Evolutionary conservation across 2,113 vertebrate genomes (phyloP).

Genomic region (Cervus canadensis): DNA sequence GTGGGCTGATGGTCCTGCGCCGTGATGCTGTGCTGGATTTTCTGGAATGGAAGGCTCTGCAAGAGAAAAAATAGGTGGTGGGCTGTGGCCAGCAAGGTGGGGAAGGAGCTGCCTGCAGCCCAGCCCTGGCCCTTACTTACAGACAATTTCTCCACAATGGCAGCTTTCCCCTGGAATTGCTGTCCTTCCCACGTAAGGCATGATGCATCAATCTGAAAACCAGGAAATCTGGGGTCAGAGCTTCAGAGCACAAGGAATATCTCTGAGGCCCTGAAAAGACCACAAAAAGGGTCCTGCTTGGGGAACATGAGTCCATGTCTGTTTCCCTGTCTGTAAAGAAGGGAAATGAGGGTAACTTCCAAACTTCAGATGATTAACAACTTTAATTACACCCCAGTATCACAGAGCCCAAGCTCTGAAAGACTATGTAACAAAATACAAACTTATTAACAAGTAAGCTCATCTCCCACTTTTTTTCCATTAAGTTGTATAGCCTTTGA

Average conservation of each 20-base stretch:
- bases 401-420: not conserved
- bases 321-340: constrained; percentile 23
- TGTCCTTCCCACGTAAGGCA: constrained; percentile 99
- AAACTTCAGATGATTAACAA: not conserved
- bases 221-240: not conserved
- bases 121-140: constrained; percentile 82
- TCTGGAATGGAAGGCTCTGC: constrained; percentile 97
- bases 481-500: not conserved
- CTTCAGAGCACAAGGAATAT: not conserved
- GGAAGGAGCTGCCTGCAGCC: not conserved
- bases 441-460: not conserved
- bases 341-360: not conserved
- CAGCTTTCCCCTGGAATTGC: constrained; percentile 96
- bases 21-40: constrained; percentile 98
- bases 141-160: constrained; percentile 96
- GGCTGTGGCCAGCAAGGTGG: not conserved
- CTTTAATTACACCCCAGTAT: not conserved
- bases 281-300: not conserved
- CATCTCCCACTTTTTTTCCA: constrained; percentile 7
- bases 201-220: constrained; percentile 92
- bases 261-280: not conserved
- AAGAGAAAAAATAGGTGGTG: constrained; percentile 37
- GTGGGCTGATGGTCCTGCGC: constrained; percentile 99
- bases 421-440: constrained; percentile 4
- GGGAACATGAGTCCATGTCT: not conserved